Base-by-base conservation (phyloP, 2,113 vertebrate species). In the Oreochromis tanganicae region DNA sequence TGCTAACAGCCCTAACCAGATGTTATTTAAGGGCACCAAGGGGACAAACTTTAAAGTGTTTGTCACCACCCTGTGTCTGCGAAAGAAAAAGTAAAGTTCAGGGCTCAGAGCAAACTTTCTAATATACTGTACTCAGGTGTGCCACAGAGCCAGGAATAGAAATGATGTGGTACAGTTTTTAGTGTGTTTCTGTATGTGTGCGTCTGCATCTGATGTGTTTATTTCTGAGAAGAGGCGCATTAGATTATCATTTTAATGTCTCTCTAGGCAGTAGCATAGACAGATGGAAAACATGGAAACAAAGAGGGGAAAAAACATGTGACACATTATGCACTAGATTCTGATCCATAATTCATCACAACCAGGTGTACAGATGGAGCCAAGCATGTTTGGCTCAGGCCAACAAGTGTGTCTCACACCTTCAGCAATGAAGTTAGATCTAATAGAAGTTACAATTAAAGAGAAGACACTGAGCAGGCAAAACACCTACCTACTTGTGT, bases 1-100 rank as follows among this genome's bases (percentile, higher is more conserved):
- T 90, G 89, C 38, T 86, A 93, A 61, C 50, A 86, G 57, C 21
- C 7, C 79, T 78, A 88, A 80, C 59, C 92, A 93, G 87, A 92
- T 94, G 94, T 94, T 93, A 90, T 93, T 93, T 87, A 92, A 66
- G 41, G 52, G 41, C 61, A 80, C 84, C 85, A 73, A 4, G 85
- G 93, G 91, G 85, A 87, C 71, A 84, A 79, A 89, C 34, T 85
- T 81, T 86, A 48, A 84, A 82, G 52, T 79, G 24, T 92, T 78
- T 85, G 78, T 46, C 63, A 78, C 52, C 75, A 82, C 54, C 71
- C 16, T 90, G 80, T 83, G 41, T 84, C 85, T 79, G 48, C 27
- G 21, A 43, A 75, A 85, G 52, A 81, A 27, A 83, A 85, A 38
- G 21, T 75, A 86, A 88, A 92, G 84, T 91, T 92, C 82, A 61